These are phyloP conservation scores for Bombus turneri DNA, from an alignment of 1,140 invertebrate genomes.

Conservation along the genomic window DNA sequence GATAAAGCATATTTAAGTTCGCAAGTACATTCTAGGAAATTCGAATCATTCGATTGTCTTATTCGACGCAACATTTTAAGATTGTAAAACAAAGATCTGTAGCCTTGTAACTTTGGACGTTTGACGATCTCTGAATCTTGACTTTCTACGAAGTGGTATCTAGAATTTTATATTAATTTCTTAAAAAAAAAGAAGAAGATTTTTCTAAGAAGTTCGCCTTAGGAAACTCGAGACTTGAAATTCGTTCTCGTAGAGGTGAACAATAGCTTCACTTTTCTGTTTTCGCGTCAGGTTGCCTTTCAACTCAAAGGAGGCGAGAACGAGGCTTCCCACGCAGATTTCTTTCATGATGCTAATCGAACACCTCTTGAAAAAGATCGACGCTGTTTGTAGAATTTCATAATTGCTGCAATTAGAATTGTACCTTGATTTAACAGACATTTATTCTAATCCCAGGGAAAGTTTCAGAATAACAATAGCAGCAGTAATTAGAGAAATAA, in stretches of 20 bases:
- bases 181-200: neutral
- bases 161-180: neutral
- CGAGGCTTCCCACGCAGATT: constrained; percentile 21
- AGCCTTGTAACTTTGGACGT: too few relatives aligned
- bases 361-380: neutral
- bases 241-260: neutral
- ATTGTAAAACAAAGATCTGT: too few relatives aligned
- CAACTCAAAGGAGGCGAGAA: constrained; percentile 1
- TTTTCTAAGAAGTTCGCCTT: neutral
- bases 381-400: neutral
- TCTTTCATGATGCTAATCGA: neutral
- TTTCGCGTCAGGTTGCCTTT: neutral
- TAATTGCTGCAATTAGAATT: neutral
- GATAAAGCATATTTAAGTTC: too few relatives aligned
- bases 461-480: too few relatives aligned
- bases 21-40: too few relatives aligned
- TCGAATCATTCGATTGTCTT: too few relatives aligned
- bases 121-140: neutral
- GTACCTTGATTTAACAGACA: neutral
- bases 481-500: too few relatives aligned
- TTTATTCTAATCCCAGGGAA: neutral
- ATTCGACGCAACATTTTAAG: too few relatives aligned
- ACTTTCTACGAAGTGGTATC: neutral
- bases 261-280: neutral
- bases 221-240: neutral